phyloP scores from a whole-genome alignment of 2,888 invertebrate species.

The Ferdinandea cuprea region DNA sequence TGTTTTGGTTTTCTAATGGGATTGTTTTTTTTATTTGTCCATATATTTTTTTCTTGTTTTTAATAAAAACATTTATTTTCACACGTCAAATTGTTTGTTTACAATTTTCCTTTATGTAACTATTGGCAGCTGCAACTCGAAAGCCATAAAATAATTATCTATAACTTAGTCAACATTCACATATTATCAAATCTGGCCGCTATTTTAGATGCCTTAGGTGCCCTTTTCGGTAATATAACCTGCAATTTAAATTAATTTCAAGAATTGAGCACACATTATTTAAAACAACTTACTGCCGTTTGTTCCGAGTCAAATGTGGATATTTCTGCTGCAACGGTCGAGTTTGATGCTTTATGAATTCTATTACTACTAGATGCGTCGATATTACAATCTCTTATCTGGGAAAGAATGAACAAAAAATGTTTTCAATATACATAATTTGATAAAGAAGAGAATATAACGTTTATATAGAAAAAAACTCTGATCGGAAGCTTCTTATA shows the following conservation, averaged over 20 bases:
- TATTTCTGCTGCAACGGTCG: background rate
- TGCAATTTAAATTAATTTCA: conserved; percentile 19
- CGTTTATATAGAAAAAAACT: too few species aligned
- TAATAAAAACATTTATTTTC: conserved; percentile 21
- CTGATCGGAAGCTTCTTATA: too few species aligned
- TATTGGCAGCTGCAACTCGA: conserved; percentile 18
- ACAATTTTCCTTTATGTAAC: conserved; percentile 14
- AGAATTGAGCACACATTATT: background rate
- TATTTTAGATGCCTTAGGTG: conserved; percentile 77
- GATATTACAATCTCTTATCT: conserved; percentile 49
- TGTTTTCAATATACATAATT: too few species aligned
- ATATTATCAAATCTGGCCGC: conserved; percentile 75
- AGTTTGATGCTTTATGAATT: background rate
- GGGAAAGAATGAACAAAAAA: background rate
- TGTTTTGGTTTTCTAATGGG: too few species aligned
- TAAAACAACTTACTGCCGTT: conserved; percentile 27
- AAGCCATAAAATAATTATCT: conserved; percentile 13
- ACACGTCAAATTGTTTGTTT: conserved; percentile 35
- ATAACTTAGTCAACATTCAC: conserved; percentile 13
- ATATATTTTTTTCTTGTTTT: too few species aligned
- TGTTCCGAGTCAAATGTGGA: background rate
- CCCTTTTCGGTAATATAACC: conserved; percentile 22
- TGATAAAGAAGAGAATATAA: background rate
- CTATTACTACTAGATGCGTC: conserved; percentile 6
- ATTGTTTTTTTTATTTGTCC: too few species aligned